Base-by-base conservation (phyloP, 2,888 invertebrate genomes). In the Eurois occulta region DNA sequence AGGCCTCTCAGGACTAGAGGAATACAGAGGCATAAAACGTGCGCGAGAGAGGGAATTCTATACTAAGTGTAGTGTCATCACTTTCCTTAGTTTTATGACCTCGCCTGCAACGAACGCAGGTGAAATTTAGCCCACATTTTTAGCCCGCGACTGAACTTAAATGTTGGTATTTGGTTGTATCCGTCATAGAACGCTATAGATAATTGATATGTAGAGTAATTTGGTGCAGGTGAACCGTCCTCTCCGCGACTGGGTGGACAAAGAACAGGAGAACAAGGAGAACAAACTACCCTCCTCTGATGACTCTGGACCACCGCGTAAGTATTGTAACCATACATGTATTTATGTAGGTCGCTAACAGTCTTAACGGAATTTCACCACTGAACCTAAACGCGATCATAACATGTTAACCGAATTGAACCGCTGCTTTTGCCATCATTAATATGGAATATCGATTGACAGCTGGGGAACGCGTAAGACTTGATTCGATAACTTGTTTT, bases 271-370 rank as follows among this genome's bases (percentile, higher is more conserved):
- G 28, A 58, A 60, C 91, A 97, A 95, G 88, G 97, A 88, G 97
- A 98, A 92, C 97, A 98, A 94, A 78, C 85, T 94, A 24, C 94
- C 95, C 0, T 89, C 93, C 1, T n/a, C 95, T 5, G 98, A 98
- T 75, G 98, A 98, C n/a, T 41, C 41, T 35, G 84, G 84, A 93
- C 98, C 98, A n/a, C 98, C 98, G 70, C 97, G 98, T 98, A 97
- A 97, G 98, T 97, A n/a, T 65, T 65, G n/a, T 18, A 38, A n/a
- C 38, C n/a, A n/a, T n/a, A 65, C 24, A 21, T 35, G 10, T 35
- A 55, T 13, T 55, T 13, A n/a, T n/a, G 52, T 13, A n/a, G 11
- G 5, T n/a, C n/a, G n/a, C n/a, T n/a, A 55, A 55, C n/a, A n/a
- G n/a, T n/a, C 55, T 13, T n/a, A 13, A 5, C 13, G n/a, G 55